Base-by-base conservation (phyloP, 2,888 invertebrate genomes). In the Cantharis rustica region DNA sequence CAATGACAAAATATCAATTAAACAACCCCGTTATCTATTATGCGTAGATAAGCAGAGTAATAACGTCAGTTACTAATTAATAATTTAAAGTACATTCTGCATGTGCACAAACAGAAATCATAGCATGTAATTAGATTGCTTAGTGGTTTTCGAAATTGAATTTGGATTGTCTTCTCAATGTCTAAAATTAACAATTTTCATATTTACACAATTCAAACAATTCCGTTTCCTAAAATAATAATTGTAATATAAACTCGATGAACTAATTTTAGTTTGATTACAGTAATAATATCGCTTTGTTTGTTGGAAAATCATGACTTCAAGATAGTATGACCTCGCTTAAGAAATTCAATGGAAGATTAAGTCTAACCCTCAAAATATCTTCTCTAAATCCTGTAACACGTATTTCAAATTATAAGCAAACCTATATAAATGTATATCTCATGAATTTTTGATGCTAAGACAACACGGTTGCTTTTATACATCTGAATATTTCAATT, bases 371-470 rank as follows among this genome's bases (percentile, higher is more conserved):
- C 61, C 68, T 47, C 61, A 15, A 76, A 76, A 74, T 72, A 69
- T 68, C 68, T 61, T 13, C 71, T 13, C 62, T 16, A 71, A 71
- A 71, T 75, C 75, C 47, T 69, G 75, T 61, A 69, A 75, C 76
- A 75, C 74, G 79, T 78, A 73, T 79, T 77, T 79, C 74, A 79
- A 75, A 80, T 80, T 80, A 79, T 80, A 80, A 80, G 80, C 80
- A 81, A 80, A 81, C 81, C 80, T 79, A 81, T 81, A 81, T 81
- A 80, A 77, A 80, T 80, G 80, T 80, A 77, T 79, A 77, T 75
- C 80, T 80, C 81, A 81, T 81, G 81, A 81, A 81, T 79, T 81
- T 80, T 77, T 79, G 79, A 81, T 81, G 77, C 64, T 77, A 77
- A 68, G 75, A 77, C 76, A 79, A 79, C 79, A 81, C 79, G 69